Percentiles rank a stretch among this genome's conserved stretches.
These are phyloP conservation scores for Saturnia pavonia DNA, from an alignment of 2,888 invertebrate species.

Conservation along the genomic window DNA sequence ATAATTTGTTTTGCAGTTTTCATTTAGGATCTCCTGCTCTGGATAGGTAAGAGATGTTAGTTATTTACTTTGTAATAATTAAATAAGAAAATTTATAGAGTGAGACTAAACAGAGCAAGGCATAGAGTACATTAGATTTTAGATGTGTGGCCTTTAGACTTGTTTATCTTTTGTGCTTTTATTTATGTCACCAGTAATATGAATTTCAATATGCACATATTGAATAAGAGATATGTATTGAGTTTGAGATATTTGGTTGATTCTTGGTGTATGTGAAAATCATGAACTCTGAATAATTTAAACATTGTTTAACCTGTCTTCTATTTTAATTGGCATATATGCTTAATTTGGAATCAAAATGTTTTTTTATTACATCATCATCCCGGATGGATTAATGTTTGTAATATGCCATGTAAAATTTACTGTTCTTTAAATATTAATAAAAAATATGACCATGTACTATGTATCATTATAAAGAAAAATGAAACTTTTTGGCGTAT, in stretches of 20 bases:
- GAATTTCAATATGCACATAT: not conserved
- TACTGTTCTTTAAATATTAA: no score
- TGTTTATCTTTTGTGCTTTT: not conserved
- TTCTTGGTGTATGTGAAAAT: not conserved
- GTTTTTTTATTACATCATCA: no score
- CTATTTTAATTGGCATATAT: no score
- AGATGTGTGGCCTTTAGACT: not conserved
- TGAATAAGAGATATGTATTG: not conserved
- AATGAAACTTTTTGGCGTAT: no score
- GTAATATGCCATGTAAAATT: no score
- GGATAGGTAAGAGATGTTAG: slow-evolving; percentile 57
- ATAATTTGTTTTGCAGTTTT: slow-evolving; percentile 63
- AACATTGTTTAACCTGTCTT: not conserved
- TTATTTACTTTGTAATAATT: not conserved
- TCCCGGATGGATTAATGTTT: no score
- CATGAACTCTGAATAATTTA: not conserved
- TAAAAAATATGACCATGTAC: no score
- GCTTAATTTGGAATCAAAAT: no score
- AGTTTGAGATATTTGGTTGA: not conserved
- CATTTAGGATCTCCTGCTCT: slow-evolving; percentile 57
- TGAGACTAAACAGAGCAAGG: not conserved
- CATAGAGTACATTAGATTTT: not conserved
- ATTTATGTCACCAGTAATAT: not conserved
- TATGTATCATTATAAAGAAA: no score
- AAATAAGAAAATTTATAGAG: not conserved